These are phyloP conservation scores for Lordiphosa stackelbergi DNA, from an alignment of 1,140 invertebrate species.

Conservation along the genomic window DNA sequence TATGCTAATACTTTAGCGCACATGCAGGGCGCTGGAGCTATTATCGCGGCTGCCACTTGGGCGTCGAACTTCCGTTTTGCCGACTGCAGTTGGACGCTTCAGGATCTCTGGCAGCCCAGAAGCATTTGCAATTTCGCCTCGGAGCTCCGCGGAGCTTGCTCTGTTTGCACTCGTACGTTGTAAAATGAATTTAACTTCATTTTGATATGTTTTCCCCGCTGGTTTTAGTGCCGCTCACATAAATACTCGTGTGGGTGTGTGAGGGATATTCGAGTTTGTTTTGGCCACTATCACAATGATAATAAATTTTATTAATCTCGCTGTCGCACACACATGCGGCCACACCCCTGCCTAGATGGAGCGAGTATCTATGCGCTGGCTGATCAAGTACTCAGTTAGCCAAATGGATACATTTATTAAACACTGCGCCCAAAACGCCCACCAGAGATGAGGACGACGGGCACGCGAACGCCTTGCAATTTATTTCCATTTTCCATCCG, in stretches of 20 bases:
- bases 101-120: constrained; percentile 49
- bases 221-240: constrained; percentile 49
- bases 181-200: constrained; percentile 76
- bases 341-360: not conserved
- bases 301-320: constrained; percentile 74
- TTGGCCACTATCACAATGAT: constrained; percentile 64
- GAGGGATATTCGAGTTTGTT: constrained; percentile 51
- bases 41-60: constrained; percentile 74
- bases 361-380: constrained; percentile 19
- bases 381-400: constrained; percentile 53
- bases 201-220: constrained; percentile 72
- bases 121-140: constrained; percentile 65
- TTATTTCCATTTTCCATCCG: constrained; percentile 55
- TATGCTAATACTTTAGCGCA: constrained; percentile 74
- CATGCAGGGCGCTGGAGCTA: constrained; percentile 65
- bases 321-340: constrained; percentile 36
- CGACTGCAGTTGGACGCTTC: constrained; percentile 26
- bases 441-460: constrained; percentile 16
- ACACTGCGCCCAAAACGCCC: constrained; percentile 8
- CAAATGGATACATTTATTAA: constrained; percentile 49
- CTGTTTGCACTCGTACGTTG: constrained; percentile 35
- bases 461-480: constrained; percentile 27
- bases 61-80: constrained; percentile 69
- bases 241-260: constrained; percentile 46
- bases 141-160: constrained; percentile 25